These are phyloP conservation scores for Dasyprocta punctata DNA, from an alignment of 2,113 vertebrate genomes.

Conservation along the genomic window DNA sequence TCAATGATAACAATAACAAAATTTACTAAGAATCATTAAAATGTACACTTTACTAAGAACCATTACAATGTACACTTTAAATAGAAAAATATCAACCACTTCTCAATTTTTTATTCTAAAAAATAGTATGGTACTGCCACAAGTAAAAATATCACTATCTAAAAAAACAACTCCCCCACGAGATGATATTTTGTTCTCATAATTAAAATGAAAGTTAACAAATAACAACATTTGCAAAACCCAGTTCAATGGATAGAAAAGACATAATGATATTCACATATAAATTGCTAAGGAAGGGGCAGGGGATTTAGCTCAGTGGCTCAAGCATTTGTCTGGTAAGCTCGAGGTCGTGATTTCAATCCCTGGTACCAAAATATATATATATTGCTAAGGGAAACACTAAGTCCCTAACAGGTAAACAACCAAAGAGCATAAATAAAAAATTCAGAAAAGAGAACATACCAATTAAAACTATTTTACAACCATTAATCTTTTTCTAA, in stretches of 20 bases:
- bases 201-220: not conserved
- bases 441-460: conserved; percentile 4
- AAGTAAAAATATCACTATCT: not conserved
- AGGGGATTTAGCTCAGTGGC: too few species aligned
- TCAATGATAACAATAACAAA: not conserved
- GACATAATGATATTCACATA: not conserved
- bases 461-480: conserved; percentile 9
- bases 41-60: not conserved
- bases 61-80: not conserved
- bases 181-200: not conserved
- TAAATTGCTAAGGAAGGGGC: not conserved
- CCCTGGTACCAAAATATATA: too few species aligned
- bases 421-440: not conserved
- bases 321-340: too few species aligned
- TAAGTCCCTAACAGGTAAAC: not conserved
- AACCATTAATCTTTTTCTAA: not conserved
- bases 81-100: not conserved
- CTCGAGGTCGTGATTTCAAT: too few species aligned
- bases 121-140: not conserved
- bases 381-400: not conserved
- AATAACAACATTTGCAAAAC: not conserved
- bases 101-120: not conserved
- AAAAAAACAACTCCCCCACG: not conserved
- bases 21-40: not conserved
- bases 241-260: not conserved